A percentile compares a stretch with the other conserved stretches of the same genome.
phyloP scores from a whole-genome alignment of 2,888 invertebrate genomes.

The Acleris sparsana region DNA sequence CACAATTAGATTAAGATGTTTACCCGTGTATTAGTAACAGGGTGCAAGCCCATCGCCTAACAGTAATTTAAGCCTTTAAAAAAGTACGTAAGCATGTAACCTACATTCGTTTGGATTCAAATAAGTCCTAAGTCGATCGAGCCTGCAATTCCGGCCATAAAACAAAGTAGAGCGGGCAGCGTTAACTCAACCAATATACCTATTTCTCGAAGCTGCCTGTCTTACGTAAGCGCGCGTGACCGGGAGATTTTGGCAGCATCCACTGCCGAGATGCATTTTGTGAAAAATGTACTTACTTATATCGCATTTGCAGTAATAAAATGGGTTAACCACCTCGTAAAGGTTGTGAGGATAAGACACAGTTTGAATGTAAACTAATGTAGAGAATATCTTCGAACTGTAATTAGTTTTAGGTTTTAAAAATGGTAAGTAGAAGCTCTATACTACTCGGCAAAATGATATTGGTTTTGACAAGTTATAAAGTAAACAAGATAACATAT shows the following conservation, averaged over 20 bases:
- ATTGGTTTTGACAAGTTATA: no score
- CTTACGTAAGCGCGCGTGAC: conserved; percentile 69
- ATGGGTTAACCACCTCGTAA: conserved; percentile 14
- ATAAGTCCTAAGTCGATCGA: conserved; percentile 27
- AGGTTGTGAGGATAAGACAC: background rate
- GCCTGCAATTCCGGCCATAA: conserved; percentile 43
- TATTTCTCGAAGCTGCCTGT: conserved; percentile 65
- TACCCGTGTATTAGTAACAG: no score
- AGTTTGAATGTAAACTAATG: background rate
- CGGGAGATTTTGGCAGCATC: conserved; percentile 39
- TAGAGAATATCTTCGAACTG: background rate
- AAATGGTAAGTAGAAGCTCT: no score
- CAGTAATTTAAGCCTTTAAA: no score
- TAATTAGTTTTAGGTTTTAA: no score
- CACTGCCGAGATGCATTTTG: conserved; percentile 20
- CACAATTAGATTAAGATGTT: no score
- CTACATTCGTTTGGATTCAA: conserved; percentile 34
- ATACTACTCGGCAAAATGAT: no score
- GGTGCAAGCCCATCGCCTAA: no score
- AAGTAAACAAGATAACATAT: no score
- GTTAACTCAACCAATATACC: conserved; percentile 77
- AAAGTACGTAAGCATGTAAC: conserved; percentile 3
- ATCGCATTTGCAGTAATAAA: conserved; percentile 15
- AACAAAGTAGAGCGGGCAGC: conserved; percentile 57
- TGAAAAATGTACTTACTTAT: conserved; percentile 34